A percentile compares a stretch with the other conserved stretches of the same genome.
These are phyloP conservation scores for Phocoena phocoena DNA, from an alignment of 2,113 vertebrate species.

Conservation along the genomic window DNA sequence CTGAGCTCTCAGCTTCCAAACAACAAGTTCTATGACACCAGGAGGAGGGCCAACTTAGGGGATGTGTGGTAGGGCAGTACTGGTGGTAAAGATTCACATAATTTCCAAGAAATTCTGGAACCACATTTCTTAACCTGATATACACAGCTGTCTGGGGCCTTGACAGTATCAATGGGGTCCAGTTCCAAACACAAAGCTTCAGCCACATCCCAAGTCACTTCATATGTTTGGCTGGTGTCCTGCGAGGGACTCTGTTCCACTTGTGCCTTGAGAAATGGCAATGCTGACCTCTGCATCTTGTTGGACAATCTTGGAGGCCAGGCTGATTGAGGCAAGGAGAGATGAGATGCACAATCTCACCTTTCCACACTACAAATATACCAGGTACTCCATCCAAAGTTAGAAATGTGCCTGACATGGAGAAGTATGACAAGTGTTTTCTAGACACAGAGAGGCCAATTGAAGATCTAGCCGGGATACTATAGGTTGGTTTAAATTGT, in stretches of 20 bases:
- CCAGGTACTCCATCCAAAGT: accelerated
- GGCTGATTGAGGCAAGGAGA: not conserved
- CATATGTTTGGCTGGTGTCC: not conserved
- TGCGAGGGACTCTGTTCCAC: not conserved
- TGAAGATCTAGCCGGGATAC: not conserved
- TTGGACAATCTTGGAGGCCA: not conserved
- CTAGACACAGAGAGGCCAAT: not conserved
- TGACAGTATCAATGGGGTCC: accelerated
- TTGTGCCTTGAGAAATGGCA: not conserved
- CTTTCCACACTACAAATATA: too few relatives aligned
- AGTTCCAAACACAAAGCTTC: not conserved
- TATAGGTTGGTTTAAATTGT: too few relatives aligned
- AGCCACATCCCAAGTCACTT: not conserved
- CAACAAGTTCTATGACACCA: accelerated
- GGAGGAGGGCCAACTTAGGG: accelerated
- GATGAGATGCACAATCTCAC: not conserved
- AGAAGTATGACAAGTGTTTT: not conserved
- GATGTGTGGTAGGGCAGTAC: not conserved
- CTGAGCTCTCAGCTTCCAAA: not conserved
- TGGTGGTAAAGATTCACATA: not conserved
- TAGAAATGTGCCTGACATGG: not conserved
- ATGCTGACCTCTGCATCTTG: not conserved
- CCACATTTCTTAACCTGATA: not conserved
- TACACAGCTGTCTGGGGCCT: not conserved
- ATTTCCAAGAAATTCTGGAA: not conserved